phyloP scores from a whole-genome alignment of 2,888 invertebrate genomes.

The Dasypogon diadema region DNA sequence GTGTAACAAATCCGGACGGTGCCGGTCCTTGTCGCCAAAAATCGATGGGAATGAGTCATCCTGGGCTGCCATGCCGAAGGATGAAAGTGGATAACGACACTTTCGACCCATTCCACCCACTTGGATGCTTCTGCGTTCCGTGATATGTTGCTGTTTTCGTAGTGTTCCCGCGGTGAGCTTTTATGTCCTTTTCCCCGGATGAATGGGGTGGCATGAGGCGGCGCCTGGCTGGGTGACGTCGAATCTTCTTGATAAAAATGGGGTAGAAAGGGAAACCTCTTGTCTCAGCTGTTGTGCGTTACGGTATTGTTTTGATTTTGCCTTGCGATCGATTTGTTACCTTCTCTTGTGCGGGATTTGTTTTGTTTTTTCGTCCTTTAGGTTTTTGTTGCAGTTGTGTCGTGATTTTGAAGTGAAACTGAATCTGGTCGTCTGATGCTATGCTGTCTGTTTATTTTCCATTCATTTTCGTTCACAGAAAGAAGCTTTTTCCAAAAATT shows the following conservation, averaged over 20 bases:
- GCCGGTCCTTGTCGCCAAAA: constrained; percentile 37
- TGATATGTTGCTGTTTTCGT: not conserved
- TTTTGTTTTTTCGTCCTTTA: not conserved
- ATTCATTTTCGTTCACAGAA: too few species aligned
- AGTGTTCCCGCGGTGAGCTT: not conserved
- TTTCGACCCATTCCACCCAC: not conserved
- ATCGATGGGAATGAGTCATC: constrained; percentile 54
- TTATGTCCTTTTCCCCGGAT: constrained; percentile 1
- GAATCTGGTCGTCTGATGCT: too few species aligned
- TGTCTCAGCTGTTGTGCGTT: constrained; percentile 33
- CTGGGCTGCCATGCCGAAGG: not conserved
- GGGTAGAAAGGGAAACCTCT: constrained; percentile 13
- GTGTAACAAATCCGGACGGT: not conserved
- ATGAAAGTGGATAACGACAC: not conserved
- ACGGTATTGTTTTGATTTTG: constrained; percentile 17
- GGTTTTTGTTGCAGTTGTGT: too few species aligned
- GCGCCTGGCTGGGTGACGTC: not conserved
- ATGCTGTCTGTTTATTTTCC: too few species aligned
- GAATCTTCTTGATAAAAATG: not conserved
- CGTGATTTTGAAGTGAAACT: too few species aligned
- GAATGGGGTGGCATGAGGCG: not conserved
- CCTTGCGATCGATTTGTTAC: constrained; percentile 7
- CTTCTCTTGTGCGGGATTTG: not conserved
- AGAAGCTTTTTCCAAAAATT: too few species aligned
- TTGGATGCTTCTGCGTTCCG: constrained; percentile 2